phyloP scores from a whole-genome alignment of 2,797 vertebrate species.

The Apodemus agrarius region DNA sequence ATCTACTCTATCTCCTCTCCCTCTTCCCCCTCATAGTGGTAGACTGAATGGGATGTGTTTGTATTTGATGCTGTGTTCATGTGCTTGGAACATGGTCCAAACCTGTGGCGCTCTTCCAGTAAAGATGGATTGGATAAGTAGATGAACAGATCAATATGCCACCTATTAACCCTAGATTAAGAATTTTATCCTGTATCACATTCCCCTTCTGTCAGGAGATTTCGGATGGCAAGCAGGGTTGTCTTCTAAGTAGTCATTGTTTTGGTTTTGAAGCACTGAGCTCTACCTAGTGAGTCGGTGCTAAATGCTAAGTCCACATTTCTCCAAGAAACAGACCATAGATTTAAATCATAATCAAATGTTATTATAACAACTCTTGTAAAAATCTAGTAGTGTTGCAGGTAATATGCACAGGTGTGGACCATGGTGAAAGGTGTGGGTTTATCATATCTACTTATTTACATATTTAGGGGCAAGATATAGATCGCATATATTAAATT shows the following conservation, averaged over 20 bases:
- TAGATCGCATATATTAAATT: not conserved
- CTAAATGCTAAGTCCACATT: not conserved
- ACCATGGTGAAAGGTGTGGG: not conserved
- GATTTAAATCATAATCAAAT: not conserved
- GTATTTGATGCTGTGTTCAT: not conserved
- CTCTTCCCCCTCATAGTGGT: not conserved
- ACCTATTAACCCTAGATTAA: constrained; percentile 19
- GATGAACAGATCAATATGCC: not conserved
- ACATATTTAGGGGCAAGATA: not conserved
- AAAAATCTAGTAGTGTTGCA: constrained; percentile 4
- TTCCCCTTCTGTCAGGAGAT: not conserved
- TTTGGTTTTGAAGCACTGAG: not conserved
- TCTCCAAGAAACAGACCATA: constrained; percentile 3
- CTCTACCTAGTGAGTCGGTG: not conserved
- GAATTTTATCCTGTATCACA: not conserved
- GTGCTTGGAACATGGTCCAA: not conserved
- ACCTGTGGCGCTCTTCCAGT: not conserved
- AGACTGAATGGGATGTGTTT: not conserved
- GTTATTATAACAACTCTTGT: constrained; percentile 21
- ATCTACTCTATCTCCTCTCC: not conserved
- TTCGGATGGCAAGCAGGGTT: not conserved
- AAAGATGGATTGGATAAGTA: not conserved
- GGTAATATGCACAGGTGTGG: not conserved
- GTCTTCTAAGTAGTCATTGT: not conserved
- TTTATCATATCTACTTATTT: not conserved